Evolutionary conservation across 2,888 invertebrate species (phyloP), one percentile per base, ranked within the genome.

Genomic region (Metallyticus violacea): DNA sequence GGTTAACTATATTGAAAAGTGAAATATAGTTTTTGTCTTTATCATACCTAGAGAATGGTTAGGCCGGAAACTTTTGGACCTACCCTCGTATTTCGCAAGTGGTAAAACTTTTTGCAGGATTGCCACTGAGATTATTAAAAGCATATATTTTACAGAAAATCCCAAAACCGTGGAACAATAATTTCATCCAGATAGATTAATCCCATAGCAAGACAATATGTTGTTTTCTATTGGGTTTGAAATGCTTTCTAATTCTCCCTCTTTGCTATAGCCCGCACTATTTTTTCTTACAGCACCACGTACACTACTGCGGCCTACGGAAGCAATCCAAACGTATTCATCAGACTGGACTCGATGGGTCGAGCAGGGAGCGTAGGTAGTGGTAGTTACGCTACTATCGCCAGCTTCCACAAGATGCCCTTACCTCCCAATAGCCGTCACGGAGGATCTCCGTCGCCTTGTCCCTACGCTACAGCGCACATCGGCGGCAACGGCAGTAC

Each of bases 381-480:
- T 86, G 96, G 96, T 88, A 96, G 96, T 89, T 97, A 97, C 90
- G 97, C 97, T 79, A 97, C 97, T 79, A 97, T 97, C 89, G 96
- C 96, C 87, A 96, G 96, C 91, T 93, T 96, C 89, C 96, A 96
- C 90, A 96, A 96, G 91, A 95, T 95, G 89, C 95, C 95, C 29
- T 93, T 94, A 25, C 86, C 88, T 26, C 62, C 77, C 22, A 79
- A 40, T 26, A 29, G 86, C 7, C 84, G 90, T 93, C 93, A 92
- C 76, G 93, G 93, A 84, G 92, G 93, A 84, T 95, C 95, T 0
- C 95, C 95, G 0, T 95, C 95, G 0, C 40, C 40, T 62, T 62
- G 40, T 7, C 95, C 95, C n/a, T 95, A 95, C 91, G 95, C 95
- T 77, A 95, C 95, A 7, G 95, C 90, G n/a, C 89, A 89, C 85